These are phyloP conservation scores for Prietella phreatophila DNA, from an alignment of 2,113 vertebrate genomes.

Conservation along the genomic window DNA sequence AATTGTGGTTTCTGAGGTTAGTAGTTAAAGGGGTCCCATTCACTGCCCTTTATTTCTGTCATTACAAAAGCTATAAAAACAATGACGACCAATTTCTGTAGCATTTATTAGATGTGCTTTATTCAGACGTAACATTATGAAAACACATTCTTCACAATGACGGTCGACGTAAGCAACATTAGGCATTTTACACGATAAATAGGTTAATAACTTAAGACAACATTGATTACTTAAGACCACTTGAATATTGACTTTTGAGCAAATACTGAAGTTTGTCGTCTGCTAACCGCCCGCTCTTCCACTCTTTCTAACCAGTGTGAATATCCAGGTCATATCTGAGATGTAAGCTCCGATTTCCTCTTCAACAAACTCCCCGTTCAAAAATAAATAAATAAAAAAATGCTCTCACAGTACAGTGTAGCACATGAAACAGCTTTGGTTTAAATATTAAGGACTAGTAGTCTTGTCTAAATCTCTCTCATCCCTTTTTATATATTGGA, in stretches of 20 bases:
- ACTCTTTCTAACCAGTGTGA: background rate
- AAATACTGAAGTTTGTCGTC: constrained; percentile 31
- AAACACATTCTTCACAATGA: constrained; percentile 44
- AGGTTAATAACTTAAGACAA: constrained; percentile 49
- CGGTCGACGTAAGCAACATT: constrained; percentile 30
- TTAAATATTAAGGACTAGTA: background rate
- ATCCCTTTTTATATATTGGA: background rate
- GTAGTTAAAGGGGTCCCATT: background rate
- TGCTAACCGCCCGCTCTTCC: background rate
- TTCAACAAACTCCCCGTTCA: too few relatives aligned
- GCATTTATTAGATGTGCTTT: constrained; percentile 27
- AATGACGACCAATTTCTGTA: background rate
- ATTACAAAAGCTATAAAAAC: background rate
- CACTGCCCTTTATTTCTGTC: background rate
- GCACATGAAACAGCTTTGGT: constrained; percentile 12
- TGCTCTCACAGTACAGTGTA: background rate
- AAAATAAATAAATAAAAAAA: background rate
- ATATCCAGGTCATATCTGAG: background rate
- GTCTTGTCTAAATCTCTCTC: background rate
- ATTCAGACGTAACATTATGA: constrained; percentile 18
- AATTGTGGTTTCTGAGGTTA: background rate
- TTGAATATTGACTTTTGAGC: constrained; percentile 36
- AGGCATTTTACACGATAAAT: constrained; percentile 39
- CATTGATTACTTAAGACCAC: constrained; percentile 36
- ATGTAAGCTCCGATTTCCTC: background rate